Conservation (phyloP, 1,140 invertebrate species). For the Drosophila watanabei region DNA sequence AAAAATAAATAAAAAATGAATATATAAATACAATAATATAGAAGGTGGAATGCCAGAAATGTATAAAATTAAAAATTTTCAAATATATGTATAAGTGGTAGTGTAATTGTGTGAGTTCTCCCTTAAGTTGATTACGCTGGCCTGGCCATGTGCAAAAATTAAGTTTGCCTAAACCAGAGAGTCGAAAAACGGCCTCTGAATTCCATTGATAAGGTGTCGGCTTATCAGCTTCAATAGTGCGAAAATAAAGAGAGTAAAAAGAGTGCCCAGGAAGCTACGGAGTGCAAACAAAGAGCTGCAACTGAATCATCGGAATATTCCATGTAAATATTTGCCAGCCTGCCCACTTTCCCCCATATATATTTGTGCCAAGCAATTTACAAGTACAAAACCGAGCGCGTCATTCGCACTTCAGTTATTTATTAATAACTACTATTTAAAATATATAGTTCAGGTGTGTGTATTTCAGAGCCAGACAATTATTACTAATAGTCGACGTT, state of each 20-base stretch:
- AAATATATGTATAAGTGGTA: constrained; percentile 39
- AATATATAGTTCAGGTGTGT: constrained; percentile 26
- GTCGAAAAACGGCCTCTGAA: constrained; percentile 12
- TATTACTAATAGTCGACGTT: constrained; percentile 20
- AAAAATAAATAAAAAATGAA: constrained; percentile 31
- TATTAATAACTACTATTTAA: constrained; percentile 16
- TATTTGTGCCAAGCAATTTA: constrained; percentile 67
- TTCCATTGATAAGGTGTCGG: constrained; percentile 28
- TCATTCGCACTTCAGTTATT: constrained; percentile 18
- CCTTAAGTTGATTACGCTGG: constrained; percentile 16
- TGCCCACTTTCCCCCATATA: constrained; percentile 21
- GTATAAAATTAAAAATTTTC: constrained; percentile 36
- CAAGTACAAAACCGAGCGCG: constrained; percentile 61
- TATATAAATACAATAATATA: constrained; percentile 16
- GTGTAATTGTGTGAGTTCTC: constrained; percentile 2
- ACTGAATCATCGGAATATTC: constrained; percentile 43
- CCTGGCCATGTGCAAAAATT: constrained; percentile 32
- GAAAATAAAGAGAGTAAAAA: constrained; percentile 4
- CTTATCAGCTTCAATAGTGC: constrained; percentile 41
- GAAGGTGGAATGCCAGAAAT: constrained; percentile 31
- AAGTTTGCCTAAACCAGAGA: constrained; percentile 15
- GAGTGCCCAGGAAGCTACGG: constrained; percentile 4
- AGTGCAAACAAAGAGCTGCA: constrained; percentile 21
- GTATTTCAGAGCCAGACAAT: background rate
- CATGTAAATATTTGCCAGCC: constrained; percentile 65